Conservation (phyloP, 2,888 invertebrate genomes). For the Petrophora chlorosata region DNA sequence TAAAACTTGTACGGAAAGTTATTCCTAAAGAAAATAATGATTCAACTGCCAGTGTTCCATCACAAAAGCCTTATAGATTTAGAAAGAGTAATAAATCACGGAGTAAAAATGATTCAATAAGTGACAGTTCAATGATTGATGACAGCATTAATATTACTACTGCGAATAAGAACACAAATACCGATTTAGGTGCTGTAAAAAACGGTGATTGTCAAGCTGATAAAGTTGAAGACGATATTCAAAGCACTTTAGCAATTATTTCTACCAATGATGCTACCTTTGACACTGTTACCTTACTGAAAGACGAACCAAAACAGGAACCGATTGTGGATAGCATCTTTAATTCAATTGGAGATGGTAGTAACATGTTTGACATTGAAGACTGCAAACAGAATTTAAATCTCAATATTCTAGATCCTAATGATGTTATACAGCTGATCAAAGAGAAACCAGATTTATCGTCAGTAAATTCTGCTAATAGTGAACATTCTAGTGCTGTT, state of each 20-base stretch:
- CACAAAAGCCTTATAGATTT: conserved; percentile 7
- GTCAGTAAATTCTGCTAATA: not conserved
- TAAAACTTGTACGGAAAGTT: conserved; percentile 3
- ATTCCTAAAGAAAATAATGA: not conserved
- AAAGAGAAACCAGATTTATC: too few species aligned
- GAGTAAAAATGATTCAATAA: not conserved
- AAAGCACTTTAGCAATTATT: not conserved
- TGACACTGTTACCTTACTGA: not conserved
- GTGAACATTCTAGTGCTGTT: not conserved
- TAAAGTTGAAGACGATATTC: not conserved
- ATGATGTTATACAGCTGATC: too few species aligned
- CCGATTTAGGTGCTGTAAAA: not conserved
- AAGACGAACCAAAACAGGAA: too few species aligned
- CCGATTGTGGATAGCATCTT: not conserved
- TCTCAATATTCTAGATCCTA: not conserved
- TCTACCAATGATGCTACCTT: not conserved
- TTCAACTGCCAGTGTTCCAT: not conserved
- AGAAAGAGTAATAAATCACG: conserved; percentile 5
- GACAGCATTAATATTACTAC: not conserved
- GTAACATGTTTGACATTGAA: too few species aligned
- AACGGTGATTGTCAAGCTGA: not conserved
- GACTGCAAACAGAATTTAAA: too few species aligned
- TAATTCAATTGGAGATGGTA: not conserved
- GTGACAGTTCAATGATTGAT: too few species aligned
- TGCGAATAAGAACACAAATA: not conserved